phyloP scores from a whole-genome alignment of 2,113 vertebrate genomes.

The Nestor notabilis region DNA sequence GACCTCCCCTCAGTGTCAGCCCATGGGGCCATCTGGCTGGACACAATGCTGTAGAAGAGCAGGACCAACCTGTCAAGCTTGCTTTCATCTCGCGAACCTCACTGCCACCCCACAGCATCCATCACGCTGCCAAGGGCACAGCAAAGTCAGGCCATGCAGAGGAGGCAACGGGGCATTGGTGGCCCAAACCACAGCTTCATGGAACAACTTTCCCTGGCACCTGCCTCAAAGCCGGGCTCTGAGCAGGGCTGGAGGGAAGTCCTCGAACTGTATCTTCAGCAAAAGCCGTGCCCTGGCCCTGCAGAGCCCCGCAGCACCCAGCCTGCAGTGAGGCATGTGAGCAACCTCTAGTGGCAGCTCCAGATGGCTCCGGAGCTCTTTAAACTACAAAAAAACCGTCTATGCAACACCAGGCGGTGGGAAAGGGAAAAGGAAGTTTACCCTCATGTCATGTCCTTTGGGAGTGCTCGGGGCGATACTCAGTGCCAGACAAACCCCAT shows the following conservation, averaged over 20 bases:
- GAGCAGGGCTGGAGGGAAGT: not conserved
- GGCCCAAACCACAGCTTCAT: not conserved
- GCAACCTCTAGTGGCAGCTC: conserved; percentile 58
- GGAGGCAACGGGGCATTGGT: accelerated
- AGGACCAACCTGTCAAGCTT: not conserved
- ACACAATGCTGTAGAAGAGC: not conserved
- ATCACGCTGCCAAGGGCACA: not conserved
- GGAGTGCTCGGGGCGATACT: accelerated
- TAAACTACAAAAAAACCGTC: not conserved
- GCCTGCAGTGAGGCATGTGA: not conserved
- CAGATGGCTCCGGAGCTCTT: not conserved
- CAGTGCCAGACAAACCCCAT: accelerated
- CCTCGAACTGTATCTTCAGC: not conserved
- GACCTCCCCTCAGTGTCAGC: not conserved
- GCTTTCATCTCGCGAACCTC: not conserved
- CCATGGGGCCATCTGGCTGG: not conserved
- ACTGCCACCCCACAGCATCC: not conserved
- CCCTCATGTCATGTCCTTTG: accelerated
- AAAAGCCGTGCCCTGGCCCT: not conserved
- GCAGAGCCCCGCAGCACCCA: not conserved
- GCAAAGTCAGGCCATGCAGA: not conserved
- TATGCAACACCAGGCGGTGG: accelerated
- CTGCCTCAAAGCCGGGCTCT: not conserved
- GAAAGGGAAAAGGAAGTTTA: not conserved
- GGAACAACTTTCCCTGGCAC: not conserved